phyloP scores from a whole-genome alignment of 1,140 invertebrate genomes.

The Argopecten irradians region DNA sequence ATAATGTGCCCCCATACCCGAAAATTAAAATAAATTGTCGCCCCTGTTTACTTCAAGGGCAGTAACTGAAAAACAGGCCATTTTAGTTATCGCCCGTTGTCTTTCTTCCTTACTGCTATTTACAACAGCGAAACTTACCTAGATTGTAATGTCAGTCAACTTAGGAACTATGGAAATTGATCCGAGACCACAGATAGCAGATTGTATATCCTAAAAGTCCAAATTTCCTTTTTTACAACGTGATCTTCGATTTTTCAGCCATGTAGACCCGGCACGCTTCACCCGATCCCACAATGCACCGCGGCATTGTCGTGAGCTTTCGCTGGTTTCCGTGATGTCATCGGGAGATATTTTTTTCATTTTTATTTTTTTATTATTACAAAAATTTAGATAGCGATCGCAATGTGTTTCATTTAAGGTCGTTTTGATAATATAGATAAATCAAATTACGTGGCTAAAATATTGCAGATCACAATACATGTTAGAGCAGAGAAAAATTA shows the following conservation, averaged over 20 bases:
- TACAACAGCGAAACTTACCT: not conserved
- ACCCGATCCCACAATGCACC: not conserved
- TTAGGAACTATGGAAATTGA: not conserved
- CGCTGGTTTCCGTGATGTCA: conserved; percentile 1
- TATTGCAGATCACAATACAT: no score
- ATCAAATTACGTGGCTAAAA: no score
- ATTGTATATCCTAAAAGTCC: not conserved
- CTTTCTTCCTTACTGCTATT: not conserved
- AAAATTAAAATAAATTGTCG: conserved; percentile 21
- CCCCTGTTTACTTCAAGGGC: conserved; percentile 20
- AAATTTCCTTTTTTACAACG: not conserved
- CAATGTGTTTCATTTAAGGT: no score
- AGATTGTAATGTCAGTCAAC: not conserved
- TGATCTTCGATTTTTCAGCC: conserved; percentile 15
- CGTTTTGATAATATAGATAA: no score
- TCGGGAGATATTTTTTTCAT: not conserved
- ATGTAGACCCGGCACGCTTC: conserved; percentile 12
- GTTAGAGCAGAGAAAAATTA: no score
- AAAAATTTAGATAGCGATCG: not conserved
- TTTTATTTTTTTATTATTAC: not conserved
- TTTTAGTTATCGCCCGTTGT: conserved; percentile 21
- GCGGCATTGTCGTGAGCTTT: conserved; percentile 4
- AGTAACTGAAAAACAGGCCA: conserved; percentile 21
- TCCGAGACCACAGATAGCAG: not conserved
- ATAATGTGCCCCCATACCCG: not conserved